Evolutionary conservation across 2,888 invertebrate species (phyloP), one percentile per base, ranked within the genome.

Genomic region (Notodonta dromedarius): DNA sequence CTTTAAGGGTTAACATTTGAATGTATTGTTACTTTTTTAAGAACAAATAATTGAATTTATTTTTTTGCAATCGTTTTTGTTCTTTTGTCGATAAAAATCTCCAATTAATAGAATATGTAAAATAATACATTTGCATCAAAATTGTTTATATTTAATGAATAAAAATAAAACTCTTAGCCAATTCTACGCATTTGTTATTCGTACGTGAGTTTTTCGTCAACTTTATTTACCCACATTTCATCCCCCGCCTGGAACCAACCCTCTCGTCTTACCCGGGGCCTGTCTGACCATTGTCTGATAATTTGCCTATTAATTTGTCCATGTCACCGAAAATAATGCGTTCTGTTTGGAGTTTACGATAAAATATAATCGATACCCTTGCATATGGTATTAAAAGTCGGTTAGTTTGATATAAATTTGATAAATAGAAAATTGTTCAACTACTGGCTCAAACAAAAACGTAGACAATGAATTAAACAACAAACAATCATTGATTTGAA

Each of bases 221-320:
- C 65, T 78, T 72, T 74, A 71, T 79, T 77, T 66, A 72, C 74
- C 70, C 70, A 67, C 60, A n/a, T 12, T 40, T 51, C 60, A 51
- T 35, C 64, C 65, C 66, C 60, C 66, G 55, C 63, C 63, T 63
- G 60, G 44, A 51, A 55, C 53, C 65, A 60, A 70, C 69, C 73
- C 74, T 73, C 66, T 62, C 63, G 65, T 71, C 76, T 73, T 70
- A 63, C 58, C 61, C 56, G 46, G 60, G 58, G 62, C 58, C 61
- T 55, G 73, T 74, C 76, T 77, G 77, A 71, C 79, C 78, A 76
- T 74, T 79, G 81, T 76, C 71, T 74, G 78, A 70, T 76, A 71
- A 77, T 77, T 76, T 70, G 68, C 75, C 65, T 73, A 71, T 74
- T 71, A 65, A 73, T 71, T 73, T 71, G 70, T 70, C 62, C 57